phyloP scores from a whole-genome alignment of 2,888 invertebrate genomes.

The Prosapia bicincta region DNA sequence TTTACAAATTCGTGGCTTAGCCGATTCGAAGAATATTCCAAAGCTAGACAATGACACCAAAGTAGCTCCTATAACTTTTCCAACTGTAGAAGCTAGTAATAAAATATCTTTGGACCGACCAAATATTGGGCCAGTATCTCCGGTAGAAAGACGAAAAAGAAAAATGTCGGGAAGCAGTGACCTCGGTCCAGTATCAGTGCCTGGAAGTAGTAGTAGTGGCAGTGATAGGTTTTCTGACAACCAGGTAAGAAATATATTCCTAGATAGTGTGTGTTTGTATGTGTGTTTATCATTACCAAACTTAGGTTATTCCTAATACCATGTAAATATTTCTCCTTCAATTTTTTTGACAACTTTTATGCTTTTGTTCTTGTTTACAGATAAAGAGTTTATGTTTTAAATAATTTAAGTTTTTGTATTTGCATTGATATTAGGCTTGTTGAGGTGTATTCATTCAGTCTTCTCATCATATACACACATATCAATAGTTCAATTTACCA shows the following conservation, averaged over 20 bases:
- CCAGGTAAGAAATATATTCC: constrained; percentile 33
- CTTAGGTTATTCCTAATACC: too few relatives aligned
- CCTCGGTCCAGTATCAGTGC: constrained; percentile 42
- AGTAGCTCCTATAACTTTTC: background rate
- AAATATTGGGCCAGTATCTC: constrained; percentile 41
- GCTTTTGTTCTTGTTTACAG: too few relatives aligned
- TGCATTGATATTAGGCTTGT: too few relatives aligned
- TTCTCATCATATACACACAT: too few relatives aligned
- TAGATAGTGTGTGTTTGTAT: too few relatives aligned
- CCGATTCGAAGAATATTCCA: constrained; percentile 55
- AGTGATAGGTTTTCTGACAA: constrained; percentile 46
- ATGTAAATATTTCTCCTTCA: too few relatives aligned
- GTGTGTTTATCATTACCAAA: too few relatives aligned
- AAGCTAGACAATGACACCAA: background rate
- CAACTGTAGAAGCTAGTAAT: constrained; percentile 14
- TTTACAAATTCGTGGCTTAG: constrained; percentile 83
- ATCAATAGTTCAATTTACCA: too few relatives aligned
- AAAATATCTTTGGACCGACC: constrained; percentile 24
- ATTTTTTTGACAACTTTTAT: too few relatives aligned
- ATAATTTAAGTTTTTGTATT: too few relatives aligned
- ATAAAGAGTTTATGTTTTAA: too few relatives aligned
- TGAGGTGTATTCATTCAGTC: too few relatives aligned
- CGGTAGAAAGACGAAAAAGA: constrained; percentile 59
- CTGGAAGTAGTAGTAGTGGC: constrained; percentile 11
- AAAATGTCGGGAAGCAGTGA: constrained; percentile 66